Percentiles rank a stretch among this genome's conserved stretches.
Conservation (phyloP, 2,113 vertebrate species). For the Spheniscus mendiculus region DNA sequence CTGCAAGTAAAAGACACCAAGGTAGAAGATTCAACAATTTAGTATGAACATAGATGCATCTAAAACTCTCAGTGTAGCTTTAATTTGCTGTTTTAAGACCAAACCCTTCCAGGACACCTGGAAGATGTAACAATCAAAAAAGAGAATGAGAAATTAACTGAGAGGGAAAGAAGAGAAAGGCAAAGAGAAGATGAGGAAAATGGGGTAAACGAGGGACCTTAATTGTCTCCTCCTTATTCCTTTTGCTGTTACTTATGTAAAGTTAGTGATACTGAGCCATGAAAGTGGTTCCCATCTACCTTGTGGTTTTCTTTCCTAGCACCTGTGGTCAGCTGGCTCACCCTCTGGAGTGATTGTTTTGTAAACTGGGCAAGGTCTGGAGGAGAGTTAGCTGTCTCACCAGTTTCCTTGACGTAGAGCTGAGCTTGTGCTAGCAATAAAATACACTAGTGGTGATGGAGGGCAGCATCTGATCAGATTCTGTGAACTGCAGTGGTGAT, state of each 20-base stretch:
- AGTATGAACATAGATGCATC: background rate
- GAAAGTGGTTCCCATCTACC: background rate
- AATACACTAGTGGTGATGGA: background rate
- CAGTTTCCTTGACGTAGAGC: background rate
- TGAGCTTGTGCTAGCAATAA: background rate
- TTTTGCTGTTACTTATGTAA: background rate
- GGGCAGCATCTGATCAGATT: background rate
- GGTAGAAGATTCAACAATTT: background rate
- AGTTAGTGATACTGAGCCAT: background rate
- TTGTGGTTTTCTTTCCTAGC: background rate
- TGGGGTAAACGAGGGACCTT: background rate
- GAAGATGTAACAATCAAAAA: background rate
- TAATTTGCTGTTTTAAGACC: background rate
- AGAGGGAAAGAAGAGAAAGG: background rate
- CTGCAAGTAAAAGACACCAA: background rate
- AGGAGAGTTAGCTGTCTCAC: background rate
- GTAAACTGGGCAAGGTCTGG: background rate
- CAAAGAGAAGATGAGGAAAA: background rate
- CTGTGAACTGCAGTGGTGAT: background rate
- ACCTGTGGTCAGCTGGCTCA: background rate
- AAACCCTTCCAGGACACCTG: background rate
- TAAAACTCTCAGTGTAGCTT: background rate
- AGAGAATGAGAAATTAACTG: background rate
- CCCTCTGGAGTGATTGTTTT: background rate
- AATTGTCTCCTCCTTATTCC: background rate